phyloP scores from a whole-genome alignment of 2,797 vertebrate genomes.

The Acanthiza pusilla region DNA sequence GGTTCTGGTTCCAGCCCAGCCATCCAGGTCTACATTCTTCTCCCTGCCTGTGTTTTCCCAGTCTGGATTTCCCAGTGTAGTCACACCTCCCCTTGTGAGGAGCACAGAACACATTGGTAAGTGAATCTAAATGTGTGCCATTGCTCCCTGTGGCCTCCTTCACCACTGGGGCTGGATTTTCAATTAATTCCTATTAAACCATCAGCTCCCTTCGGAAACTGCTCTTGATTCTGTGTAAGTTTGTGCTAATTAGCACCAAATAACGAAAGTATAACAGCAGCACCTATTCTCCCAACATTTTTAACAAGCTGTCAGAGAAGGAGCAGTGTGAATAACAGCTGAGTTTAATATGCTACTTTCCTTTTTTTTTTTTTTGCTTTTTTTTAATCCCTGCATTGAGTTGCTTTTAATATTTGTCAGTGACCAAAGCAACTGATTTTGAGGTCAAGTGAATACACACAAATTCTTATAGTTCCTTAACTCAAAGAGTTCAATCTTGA shows the following conservation, averaged over 20 bases:
- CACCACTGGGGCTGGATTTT: neutral
- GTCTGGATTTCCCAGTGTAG: neutral
- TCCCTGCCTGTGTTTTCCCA: neutral
- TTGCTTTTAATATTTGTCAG: slow-evolving; percentile 3
- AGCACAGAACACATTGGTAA: neutral
- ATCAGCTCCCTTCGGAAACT: neutral
- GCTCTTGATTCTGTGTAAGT: slow-evolving; percentile 6
- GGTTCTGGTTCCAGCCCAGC: neutral
- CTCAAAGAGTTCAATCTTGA: neutral
- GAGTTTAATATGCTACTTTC: slow-evolving; percentile 37
- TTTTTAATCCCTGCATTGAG: neutral
- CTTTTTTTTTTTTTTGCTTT: neutral
- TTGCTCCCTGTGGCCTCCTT: neutral
- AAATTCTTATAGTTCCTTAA: neutral
- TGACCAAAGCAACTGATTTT: neutral
- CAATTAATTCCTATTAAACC: slow-evolving; percentile 43
- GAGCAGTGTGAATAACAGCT: slow-evolving; percentile 73
- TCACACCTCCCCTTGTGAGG: neutral
- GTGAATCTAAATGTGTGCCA: neutral
- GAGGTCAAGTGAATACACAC: neutral
- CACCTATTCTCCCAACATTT: slow-evolving; percentile 67
- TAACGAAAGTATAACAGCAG: slow-evolving; percentile 68
- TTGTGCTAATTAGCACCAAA: slow-evolving; percentile 79
- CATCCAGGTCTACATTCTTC: neutral
- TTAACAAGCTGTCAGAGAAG: slow-evolving; percentile 72